Base-by-base conservation (phyloP, 2,113 vertebrate genomes). In the Podarcis muralis region DNA sequence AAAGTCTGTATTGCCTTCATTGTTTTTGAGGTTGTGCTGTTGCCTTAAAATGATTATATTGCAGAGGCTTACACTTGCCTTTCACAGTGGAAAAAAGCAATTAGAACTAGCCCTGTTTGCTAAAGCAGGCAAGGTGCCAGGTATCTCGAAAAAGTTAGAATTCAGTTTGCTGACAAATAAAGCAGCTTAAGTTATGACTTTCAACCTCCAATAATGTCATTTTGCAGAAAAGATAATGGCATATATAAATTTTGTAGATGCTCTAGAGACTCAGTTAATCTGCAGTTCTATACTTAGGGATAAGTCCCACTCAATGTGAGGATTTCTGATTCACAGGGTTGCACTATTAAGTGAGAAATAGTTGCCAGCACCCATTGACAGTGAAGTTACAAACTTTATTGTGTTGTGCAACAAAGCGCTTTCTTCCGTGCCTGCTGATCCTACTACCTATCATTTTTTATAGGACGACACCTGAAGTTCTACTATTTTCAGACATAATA, bases 211-310 rank as follows among this genome's bases (percentile, higher is more conserved):
- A 32, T 53, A 59, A 40, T 23, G 37, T 71, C 16, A 13, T 66
- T 66, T 83, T 77, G 43, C 35, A 93, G 86, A 90, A 30, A 90
- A 91, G 35, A 48, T 2, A 22, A 30, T 72, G 23, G 6, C 32
- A 75, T 5, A 32, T 84, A 80, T 40, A 2, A 62, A 53, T 7
- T 53, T 83, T 25, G 30, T 48, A 81, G 0, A 27, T 83, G 32
- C 12, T 91, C 88, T 87, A 78, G 35, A 35, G 48, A 53, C 87
- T 72, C 6, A 76, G 35, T 23, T 76, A 22, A 76, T 23, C 30
- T 69, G 22, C 7, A 69, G 22, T 69, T 20, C 18, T 62, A 20
- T 62, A 62, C 59, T 62, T 62, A 20, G 59, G 59, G 59, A 62
- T 62, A 18, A 62, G 3, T 62, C 18, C 59, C 59, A 62, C 59